These are phyloP conservation scores for Mesorhabditis sp. DNA, from an alignment of 2,888 invertebrate genomes.

Conservation along the genomic window DNA sequence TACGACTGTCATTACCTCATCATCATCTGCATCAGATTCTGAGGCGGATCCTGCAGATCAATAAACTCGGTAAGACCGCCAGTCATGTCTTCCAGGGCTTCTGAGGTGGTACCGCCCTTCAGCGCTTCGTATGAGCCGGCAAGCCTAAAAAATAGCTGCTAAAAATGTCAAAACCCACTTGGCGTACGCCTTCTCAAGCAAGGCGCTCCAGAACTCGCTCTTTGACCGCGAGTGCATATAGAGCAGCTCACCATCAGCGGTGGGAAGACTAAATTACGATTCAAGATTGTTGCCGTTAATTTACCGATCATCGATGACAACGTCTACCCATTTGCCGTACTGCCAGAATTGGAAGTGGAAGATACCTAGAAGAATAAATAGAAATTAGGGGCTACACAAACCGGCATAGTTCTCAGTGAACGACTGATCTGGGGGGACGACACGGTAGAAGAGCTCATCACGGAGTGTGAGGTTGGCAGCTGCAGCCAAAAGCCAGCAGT, in stretches of 20 bases:
- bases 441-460: constrained; percentile 82
- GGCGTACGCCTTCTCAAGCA: constrained; percentile 90
- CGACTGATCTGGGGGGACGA: constrained; percentile 79
- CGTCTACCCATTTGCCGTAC: constrained; percentile 72
- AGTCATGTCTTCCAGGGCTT: constrained; percentile 99
- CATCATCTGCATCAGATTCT: constrained; percentile 64
- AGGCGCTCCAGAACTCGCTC: constrained; percentile 92
- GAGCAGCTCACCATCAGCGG: constrained; percentile 76
- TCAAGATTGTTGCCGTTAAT: neutral
- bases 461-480: constrained; percentile 88
- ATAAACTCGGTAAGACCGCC: constrained; percentile 65
- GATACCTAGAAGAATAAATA: constrained; percentile 35
- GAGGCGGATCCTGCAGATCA: constrained; percentile 74
- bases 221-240: constrained; percentile 79
- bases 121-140: constrained; percentile 95
- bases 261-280: constrained; percentile 68
- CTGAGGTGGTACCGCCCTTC: constrained; percentile 93
- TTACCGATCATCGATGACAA: constrained; percentile 77
- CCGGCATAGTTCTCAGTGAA: constrained; percentile 84
- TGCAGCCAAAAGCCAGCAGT: constrained; percentile 67
- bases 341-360: constrained; percentile 75
- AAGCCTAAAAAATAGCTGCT: constrained; percentile 59
- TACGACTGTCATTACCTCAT: constrained; percentile 19
- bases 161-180: constrained; percentile 64
- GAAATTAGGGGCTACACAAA: neutral